A percentile compares a stretch with the other conserved stretches of the same genome.
These are phyloP conservation scores for Cynoglossus semilaevis DNA, from an alignment of 2,113 vertebrate species.

Conservation along the genomic window DNA sequence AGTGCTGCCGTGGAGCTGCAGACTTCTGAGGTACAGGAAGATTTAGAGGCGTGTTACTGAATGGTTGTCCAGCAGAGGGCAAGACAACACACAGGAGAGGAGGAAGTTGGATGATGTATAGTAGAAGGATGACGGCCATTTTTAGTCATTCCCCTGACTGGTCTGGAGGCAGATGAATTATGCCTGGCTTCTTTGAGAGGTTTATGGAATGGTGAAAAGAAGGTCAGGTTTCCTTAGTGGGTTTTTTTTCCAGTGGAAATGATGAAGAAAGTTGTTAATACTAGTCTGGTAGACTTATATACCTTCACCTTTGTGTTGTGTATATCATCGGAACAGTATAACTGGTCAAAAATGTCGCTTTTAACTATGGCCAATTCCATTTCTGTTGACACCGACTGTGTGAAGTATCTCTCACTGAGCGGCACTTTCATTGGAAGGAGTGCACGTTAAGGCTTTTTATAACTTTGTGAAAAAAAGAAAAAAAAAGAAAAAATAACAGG, in stretches of 20 bases:
- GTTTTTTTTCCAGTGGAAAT: constrained; percentile 51
- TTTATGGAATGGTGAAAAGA: constrained; percentile 26
- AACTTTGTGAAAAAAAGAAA: constrained; percentile 17
- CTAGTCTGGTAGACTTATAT: constrained; percentile 49
- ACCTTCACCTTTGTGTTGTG: too few relatives aligned
- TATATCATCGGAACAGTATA: constrained; percentile 36
- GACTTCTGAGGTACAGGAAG: constrained; percentile 53
- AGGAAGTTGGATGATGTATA: constrained; percentile 57
- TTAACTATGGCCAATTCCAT: constrained; percentile 44
- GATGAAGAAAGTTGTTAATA: constrained; percentile 61
- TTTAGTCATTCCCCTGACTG: constrained; percentile 46
- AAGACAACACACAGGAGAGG: constrained; percentile 60
- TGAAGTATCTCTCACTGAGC: constrained; percentile 41
- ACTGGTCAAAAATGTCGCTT: constrained; percentile 48
- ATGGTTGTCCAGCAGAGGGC: constrained; percentile 39
- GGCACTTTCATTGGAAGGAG: constrained; percentile 56
- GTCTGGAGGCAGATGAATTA: constrained; percentile 55
- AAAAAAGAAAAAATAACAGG: constrained; percentile 34
- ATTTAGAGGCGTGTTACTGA: constrained; percentile 56
- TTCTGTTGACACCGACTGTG: constrained; percentile 34
- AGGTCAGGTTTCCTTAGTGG: constrained; percentile 48
- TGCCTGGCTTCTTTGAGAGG: constrained; percentile 27
- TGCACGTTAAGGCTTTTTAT: constrained; percentile 57
- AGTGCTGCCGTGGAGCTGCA: constrained; percentile 39
- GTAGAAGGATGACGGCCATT: constrained; percentile 44